Evolutionary conservation across 2,888 invertebrate species (phyloP).

Genomic region (Ceriagrion tenellum): DNA sequence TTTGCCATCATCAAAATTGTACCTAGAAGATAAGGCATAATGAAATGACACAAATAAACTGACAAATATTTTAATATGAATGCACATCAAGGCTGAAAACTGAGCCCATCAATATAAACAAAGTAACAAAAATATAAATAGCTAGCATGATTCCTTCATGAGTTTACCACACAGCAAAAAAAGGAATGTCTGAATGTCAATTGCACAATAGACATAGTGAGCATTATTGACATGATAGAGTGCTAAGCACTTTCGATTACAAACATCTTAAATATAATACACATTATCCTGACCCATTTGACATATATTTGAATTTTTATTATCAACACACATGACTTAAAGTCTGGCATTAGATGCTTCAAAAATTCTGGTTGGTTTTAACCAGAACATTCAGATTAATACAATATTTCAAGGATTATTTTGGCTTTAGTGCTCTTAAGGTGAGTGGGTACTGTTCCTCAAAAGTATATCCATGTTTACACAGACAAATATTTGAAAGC

Average conservation of each 20-base stretch:
- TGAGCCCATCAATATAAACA: slow-evolving; percentile 16
- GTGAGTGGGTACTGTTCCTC: background rate
- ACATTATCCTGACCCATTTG: slow-evolving; percentile 5
- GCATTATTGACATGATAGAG: slow-evolving; percentile 1
- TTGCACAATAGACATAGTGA: slow-evolving; percentile 34
- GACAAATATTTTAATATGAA: slow-evolving; percentile 10
- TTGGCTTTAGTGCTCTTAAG: background rate
- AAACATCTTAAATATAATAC: slow-evolving; percentile 38
- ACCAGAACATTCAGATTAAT: background rate
- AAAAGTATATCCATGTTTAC: background rate
- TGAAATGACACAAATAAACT: background rate
- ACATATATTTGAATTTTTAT: background rate
- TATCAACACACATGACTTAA: background rate
- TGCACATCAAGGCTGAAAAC: slow-evolving; percentile 8
- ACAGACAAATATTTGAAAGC: background rate
- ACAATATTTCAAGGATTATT: background rate
- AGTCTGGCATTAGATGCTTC: background rate
- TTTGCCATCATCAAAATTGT: background rate
- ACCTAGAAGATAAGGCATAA: background rate
- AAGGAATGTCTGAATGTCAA: slow-evolving; percentile 37
- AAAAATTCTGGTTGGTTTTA: background rate
- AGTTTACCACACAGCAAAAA: slow-evolving; percentile 31
- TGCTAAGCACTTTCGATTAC: background rate
- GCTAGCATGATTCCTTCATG: background rate
- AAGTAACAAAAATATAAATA: slow-evolving; percentile 54